These are phyloP conservation scores for Porites cylindrica DNA, from an alignment of 92 coral and sea anemone species.

Conservation along the genomic window DNA sequence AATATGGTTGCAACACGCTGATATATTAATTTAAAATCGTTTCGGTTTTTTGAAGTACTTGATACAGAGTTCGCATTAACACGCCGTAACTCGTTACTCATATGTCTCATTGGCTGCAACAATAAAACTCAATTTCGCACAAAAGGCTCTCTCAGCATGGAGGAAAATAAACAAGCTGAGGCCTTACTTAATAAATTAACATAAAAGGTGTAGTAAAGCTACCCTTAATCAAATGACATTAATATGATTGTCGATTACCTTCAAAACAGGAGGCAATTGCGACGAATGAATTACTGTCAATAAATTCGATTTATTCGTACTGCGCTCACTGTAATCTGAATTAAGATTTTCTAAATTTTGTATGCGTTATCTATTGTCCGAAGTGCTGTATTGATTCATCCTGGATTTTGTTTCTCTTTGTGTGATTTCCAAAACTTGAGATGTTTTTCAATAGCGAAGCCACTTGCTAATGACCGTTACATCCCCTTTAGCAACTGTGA, in stretches of 20 bases:
- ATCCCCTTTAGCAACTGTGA: slow-evolving; percentile 6
- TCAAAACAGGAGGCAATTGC: slow-evolving; percentile 4
- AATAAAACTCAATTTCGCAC: too few relatives aligned
- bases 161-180: too few relatives aligned
- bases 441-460: slow-evolving; percentile 10
- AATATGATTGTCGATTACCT: slow-evolving; percentile 2
- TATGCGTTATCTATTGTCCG: too few relatives aligned
- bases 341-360: too few relatives aligned
- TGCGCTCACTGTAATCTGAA: too few relatives aligned
- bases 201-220: slow-evolving; percentile 7
- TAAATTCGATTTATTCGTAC: background rate
- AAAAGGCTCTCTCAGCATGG: too few relatives aligned
- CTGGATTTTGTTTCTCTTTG: background rate
- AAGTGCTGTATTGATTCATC: slow-evolving; percentile 3
- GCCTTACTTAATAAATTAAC: slow-evolving; percentile 16
- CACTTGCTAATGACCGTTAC: slow-evolving; percentile 38
- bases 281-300: background rate
- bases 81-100: too few relatives aligned
- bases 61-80: too few relatives aligned
- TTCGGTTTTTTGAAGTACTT: too few relatives aligned
- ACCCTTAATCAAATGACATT: slow-evolving; percentile 24
- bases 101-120: too few relatives aligned
- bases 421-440: slow-evolving; percentile 10
- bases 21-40: too few relatives aligned
- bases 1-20: too few relatives aligned